phyloP scores from a whole-genome alignment of 2,888 invertebrate genomes.

The Odontocolon sp. region DNA sequence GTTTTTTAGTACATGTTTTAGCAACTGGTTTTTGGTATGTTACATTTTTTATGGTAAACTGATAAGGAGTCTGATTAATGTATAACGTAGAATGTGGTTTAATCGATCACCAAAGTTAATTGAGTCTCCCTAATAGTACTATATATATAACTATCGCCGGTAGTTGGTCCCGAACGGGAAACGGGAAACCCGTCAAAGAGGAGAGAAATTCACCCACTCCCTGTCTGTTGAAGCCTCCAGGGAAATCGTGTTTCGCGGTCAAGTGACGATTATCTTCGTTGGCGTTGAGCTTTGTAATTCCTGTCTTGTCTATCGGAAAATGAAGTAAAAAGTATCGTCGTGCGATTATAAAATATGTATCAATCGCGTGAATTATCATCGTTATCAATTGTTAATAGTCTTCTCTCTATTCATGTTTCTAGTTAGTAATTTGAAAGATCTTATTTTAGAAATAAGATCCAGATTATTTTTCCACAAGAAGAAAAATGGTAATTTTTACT shows the following conservation, averaged over 20 bases:
- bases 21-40: neutral
- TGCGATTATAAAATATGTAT: neutral
- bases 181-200: constrained; percentile 1
- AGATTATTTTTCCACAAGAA: too few relatives aligned
- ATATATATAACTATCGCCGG: neutral
- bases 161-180: constrained; percentile 23
- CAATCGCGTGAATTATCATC: too few relatives aligned
- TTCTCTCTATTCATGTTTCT: too few relatives aligned
- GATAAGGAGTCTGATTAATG: neutral
- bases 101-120: constrained; percentile 30
- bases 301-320: neutral
- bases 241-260: constrained; percentile 34
- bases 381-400: too few relatives aligned
- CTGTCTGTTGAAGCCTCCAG: neutral
- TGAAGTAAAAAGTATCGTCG: neutral
- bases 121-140: neutral
- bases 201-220: constrained; percentile 16
- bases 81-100: neutral
- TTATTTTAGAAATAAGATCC: too few relatives aligned
- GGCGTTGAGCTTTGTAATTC: constrained; percentile 13
- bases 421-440: too few relatives aligned
- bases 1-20: neutral
- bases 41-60: neutral
- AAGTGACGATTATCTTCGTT: constrained; percentile 27
- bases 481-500: too few relatives aligned